Evolutionary conservation across 23 tunicate genomes (phyloP).

Genomic region (Styela clava): DNA sequence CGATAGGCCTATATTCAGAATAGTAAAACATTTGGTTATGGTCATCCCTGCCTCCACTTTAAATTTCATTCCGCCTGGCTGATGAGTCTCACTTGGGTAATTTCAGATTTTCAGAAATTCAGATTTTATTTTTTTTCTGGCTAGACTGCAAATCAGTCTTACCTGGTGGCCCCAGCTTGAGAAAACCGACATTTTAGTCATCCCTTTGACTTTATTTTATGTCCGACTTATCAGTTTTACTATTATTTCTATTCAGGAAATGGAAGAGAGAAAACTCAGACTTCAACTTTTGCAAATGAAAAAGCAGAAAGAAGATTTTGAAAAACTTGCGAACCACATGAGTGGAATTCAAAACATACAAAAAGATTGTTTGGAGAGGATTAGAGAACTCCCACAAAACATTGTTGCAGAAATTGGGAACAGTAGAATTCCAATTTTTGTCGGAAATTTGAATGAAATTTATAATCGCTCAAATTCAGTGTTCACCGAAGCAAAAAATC

Average conservation of each 20-base stretch:
- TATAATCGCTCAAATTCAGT: neutral
- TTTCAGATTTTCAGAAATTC: no score
- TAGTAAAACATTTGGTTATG: no score
- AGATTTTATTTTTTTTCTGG: no score
- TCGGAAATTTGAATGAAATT: neutral
- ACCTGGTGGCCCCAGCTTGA: no score
- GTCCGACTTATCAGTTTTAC: no score
- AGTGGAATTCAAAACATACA: neutral
- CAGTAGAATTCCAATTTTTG: slow-evolving; percentile 7
- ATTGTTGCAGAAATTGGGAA: neutral
- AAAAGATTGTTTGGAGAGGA: neutral
- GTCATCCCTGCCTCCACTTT: no score
- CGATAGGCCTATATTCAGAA: no score
- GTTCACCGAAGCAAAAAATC: neutral
- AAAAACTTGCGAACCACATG: neutral
- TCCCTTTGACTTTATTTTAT: no score
- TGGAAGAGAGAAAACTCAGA: neutral
- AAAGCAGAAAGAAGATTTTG: neutral
- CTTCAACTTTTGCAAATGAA: slow-evolving; percentile 6
- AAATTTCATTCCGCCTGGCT: no score
- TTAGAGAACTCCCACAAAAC: neutral
- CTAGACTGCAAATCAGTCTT: no score
- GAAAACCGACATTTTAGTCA: no score
- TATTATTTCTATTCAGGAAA: neutral
- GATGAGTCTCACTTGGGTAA: no score